Base-by-base conservation (phyloP, 2,113 vertebrate species). In the Bolborhynchus lineola region DNA sequence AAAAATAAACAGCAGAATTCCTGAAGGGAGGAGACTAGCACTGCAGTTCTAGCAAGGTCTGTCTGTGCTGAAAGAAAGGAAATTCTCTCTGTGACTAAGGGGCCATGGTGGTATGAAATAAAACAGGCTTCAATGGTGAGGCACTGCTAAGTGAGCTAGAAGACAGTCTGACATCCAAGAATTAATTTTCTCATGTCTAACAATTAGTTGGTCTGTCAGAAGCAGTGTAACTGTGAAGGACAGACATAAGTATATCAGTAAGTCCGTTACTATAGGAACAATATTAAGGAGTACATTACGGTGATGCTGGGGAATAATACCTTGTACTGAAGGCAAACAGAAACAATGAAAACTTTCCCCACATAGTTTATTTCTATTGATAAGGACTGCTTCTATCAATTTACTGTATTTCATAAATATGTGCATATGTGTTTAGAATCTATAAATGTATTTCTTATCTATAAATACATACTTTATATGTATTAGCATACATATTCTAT, bases 1-100 rank as follows among this genome's bases (percentile, higher is more conserved):
- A 77, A 64, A 94, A 92, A 83, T 49, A 93, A 96, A 77, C 77
- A 82, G 28, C n/a, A 78, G 69, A n/a, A 25, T 46, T 85, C n/a
- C 37, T 42, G 29, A 70, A 29, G 13, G 60, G 62, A 89, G 72
- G 70, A 79, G 79, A 49, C 67, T 16, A 79, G 31, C 37, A 11
- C 5, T 49, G 46, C 89, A 47, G 67, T 41, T 72, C 47, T 69
- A n/a, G 25, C 3, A 5, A 82, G 63, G 5, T 77, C 62, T 79
- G 78, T 67, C 46, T 2, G 1, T 59, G 19, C n/a, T 18, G 42
- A 37, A 71, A 60, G 49, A 53, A 86, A 82, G 47, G 90, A 88
- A 88, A 60, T 78, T 81, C 88, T 90, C 42, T 7, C 63, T 57
- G 55, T 52, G 68, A 41, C 8, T 63, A 35, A 75, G 69, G 21